Base-by-base conservation (phyloP, 1,140 invertebrate species). In the Thalassaphorura encarpata region DNA sequence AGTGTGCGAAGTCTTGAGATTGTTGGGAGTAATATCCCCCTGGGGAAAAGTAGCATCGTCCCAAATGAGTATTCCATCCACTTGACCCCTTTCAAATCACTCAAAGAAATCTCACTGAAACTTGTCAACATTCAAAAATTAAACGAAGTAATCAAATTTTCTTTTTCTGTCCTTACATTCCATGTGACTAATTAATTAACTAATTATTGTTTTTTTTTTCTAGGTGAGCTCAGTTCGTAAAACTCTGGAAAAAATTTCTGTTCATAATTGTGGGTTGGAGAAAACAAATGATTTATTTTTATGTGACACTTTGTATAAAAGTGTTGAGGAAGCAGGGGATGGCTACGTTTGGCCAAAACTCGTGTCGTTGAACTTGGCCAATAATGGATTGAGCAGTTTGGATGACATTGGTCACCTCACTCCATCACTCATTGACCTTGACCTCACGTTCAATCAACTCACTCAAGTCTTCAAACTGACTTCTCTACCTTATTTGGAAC, bases 61-160 rank as follows among this genome's bases (percentile, higher is more conserved):
- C 82, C 84, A 0, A 88, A 89, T 63, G 73, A 80, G n/a, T 72
- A 93, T 13, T 72, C 74, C 23, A 85, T 89, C 72, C 87, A 92
- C 66, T 69, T 95, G 18, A 80, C 82, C 29, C 78, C 82, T 40
- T 94, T 94, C 66, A 85, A 88, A 69, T 78, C 75, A 60, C 66
- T 89, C 4, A 76, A 80, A 45, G 33, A 63, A 5, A 49, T 67
- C 21, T 45, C 47, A 15, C 40, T 67, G 24, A 66, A 63, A 28
- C 24, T 58, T 23, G 51, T 63, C 18, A 67, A 64, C 33, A 27
- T 63, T 8, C 49, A 36, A 4, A 63, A 55, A 27, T 39, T 67
- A 15, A 54, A 21, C 5, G 58, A 61, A 29, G 62, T 66, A 27
- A 51, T 3, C 13, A 8, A 21, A 13, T 48, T 19, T 16, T 8